Evolutionary conservation across 2,888 invertebrate genomes (phyloP), one percentile per base, ranked within the genome.

Genomic region (Craniophora ligustri): DNA sequence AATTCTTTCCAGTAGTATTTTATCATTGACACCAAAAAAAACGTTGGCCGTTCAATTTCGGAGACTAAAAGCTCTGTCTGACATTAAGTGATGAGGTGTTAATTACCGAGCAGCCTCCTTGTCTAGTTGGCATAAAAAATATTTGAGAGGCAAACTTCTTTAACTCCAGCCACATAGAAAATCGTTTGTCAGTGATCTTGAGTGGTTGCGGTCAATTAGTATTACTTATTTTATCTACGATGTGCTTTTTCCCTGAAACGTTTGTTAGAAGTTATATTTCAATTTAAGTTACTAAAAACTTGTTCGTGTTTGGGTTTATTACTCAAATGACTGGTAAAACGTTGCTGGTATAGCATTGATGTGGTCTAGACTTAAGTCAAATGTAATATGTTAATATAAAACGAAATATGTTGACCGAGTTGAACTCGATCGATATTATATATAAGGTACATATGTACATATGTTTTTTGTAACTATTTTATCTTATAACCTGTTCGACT

Each of bases 21-120:
- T 41, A 35, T 48, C 38, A 48, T 2, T 16, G 44, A 30, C 36
- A 60, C 14, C 28, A 42, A 66, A 66, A 23, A n/a, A 59, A 70
- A 61, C 42, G 14, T 35, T 1, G n/a, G 40, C 13, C 40, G 40
- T 39, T 54, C 48, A 51, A 30, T 67, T 41, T 35, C 32, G 45
- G 15, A 45, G 39, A 28, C 30, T 40, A 41, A 58, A 48, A 67
- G 45, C 50, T 26, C n/a, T 16, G 48, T 28, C 50, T 28, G 63
- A 62, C 50, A 58, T 49, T 72, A 58, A 67, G 23, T 58, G 57
- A 62, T 58, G 54, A 62, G 57, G 63, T 57, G 54, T 61, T 68
- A 71, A 67, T 71, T 67, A 72, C 53, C 28, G 51, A 46, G 50
- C 34, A 16, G 47, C 26, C 35, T 36, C 30, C 40, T 48, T 44